These are phyloP conservation scores for Oscheius sp. DNA, from an alignment of 1,140 invertebrate species.

Conservation along the genomic window DNA sequence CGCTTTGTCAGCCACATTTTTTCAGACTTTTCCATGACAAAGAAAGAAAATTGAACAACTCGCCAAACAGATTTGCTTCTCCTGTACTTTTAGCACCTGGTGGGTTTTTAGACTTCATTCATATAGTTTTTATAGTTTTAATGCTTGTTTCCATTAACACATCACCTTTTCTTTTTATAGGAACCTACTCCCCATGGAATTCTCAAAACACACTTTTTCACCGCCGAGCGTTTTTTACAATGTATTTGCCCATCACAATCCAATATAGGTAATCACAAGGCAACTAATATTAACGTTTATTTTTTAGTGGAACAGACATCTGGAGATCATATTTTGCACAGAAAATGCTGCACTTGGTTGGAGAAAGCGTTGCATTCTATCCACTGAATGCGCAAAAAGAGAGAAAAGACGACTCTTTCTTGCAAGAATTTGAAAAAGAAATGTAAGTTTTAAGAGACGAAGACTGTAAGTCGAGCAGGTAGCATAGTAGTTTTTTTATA, in stretches of 20 bases:
- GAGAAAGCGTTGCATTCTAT: slow-evolving; percentile 49
- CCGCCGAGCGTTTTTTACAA: slow-evolving; percentile 55
- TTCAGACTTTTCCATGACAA: slow-evolving; percentile 41
- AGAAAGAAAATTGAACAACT: slow-evolving; percentile 1
- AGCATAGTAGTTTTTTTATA: too few species aligned
- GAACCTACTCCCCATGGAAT: slow-evolving; percentile 37
- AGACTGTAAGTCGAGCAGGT: too few species aligned
- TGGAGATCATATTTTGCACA: slow-evolving; percentile 61
- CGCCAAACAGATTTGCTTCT: slow-evolving; percentile 24
- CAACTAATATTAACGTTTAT: neutral
- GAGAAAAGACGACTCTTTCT: slow-evolving; percentile 2
- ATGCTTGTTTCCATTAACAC: too few species aligned
- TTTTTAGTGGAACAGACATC: slow-evolving; percentile 55
- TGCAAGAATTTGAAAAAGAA: slow-evolving; percentile 16
- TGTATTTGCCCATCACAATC: slow-evolving; percentile 54
- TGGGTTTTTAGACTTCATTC: too few species aligned
- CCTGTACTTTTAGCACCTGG: slow-evolving; percentile 14
- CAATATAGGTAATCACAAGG: slow-evolving; percentile 37
- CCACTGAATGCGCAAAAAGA: slow-evolving; percentile 28
- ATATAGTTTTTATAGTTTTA: too few species aligned
- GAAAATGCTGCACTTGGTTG: slow-evolving; percentile 53
- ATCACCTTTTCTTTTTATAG: too few species aligned
- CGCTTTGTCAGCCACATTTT: too few species aligned
- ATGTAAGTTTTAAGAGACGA: too few species aligned
- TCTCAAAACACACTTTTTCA: slow-evolving; percentile 62